phyloP scores from a whole-genome alignment of 2,113 vertebrate species.

The Tricholaema leucomelas region DNA sequence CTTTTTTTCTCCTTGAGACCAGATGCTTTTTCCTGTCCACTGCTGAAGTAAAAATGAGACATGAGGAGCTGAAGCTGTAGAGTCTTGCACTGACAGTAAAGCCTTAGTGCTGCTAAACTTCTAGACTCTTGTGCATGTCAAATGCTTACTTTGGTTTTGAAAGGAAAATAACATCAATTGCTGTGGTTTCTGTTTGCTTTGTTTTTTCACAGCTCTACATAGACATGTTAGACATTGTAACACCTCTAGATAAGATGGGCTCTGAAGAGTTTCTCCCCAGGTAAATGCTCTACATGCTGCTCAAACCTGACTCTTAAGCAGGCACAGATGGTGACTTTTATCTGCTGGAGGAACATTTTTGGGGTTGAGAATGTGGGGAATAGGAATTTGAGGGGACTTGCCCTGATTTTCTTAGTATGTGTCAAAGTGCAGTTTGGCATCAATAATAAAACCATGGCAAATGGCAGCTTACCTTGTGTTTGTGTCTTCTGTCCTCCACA shows the following conservation, averaged over 20 bases:
- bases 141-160: neutral
- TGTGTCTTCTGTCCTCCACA: constrained; percentile 32
- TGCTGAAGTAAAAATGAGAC: neutral
- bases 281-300: constrained; percentile 61
- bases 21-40: neutral
- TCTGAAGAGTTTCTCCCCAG: constrained; percentile 89
- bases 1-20: neutral
- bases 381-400: neutral
- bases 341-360: neutral
- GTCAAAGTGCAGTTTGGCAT: neutral
- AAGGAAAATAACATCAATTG: neutral
- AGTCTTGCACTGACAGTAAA: neutral
- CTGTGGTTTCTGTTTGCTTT: neutral
- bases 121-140: neutral
- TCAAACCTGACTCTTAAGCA: neutral
- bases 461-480: neutral
- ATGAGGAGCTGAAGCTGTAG: neutral
- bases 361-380: neutral
- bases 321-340: neutral
- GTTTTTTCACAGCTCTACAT: constrained; percentile 86
- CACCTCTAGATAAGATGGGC: constrained; percentile 78
- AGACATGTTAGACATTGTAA: constrained; percentile 86
- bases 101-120: neutral
- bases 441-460: neutral
- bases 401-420: neutral